phyloP scores from a whole-genome alignment of 2,797 vertebrate genomes.

The Poeciliopsis presidionis region DNA sequence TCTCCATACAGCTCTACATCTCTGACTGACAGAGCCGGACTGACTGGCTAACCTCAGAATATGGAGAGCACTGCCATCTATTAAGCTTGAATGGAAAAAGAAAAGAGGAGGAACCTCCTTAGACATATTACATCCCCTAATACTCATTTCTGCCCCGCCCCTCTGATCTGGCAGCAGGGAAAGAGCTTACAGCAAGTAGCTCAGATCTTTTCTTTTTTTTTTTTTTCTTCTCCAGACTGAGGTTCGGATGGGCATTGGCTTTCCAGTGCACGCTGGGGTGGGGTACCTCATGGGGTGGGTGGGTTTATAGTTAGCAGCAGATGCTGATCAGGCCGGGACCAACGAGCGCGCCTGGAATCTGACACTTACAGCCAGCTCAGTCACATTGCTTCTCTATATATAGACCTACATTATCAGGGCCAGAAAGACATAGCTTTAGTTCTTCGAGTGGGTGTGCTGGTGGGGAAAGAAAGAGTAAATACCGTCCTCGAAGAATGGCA shows the following conservation, averaged over 20 bases:
- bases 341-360: conserved; percentile 82
- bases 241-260: conserved; percentile 67
- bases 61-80: conserved; percentile 52
- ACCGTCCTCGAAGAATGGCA: conserved; percentile 25
- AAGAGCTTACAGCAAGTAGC: conserved; percentile 60
- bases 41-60: conserved; percentile 52
- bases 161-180: conserved; percentile 48
- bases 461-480: conserved; percentile 43
- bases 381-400: conserved; percentile 86
- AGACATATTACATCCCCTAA: conserved; percentile 54
- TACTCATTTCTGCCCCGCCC: conserved; percentile 70
- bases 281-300: conserved; percentile 55
- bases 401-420: conserved; percentile 81
- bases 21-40: conserved; percentile 44
- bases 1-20: conserved; percentile 41
- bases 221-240: conserved; percentile 62
- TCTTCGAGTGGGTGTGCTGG: conserved; percentile 33
- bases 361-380: conserved; percentile 83
- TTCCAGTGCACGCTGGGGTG: conserved; percentile 55
- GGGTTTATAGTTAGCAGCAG: conserved; percentile 86
- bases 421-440: conserved; percentile 67
- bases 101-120: conserved; percentile 51
- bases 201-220: conserved; percentile 67
- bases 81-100: conserved; percentile 60
- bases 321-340: conserved; percentile 80